Conservation (phyloP, 64 coral and sea anemone genomes). For the Exaiptasia diaphana region DNA sequence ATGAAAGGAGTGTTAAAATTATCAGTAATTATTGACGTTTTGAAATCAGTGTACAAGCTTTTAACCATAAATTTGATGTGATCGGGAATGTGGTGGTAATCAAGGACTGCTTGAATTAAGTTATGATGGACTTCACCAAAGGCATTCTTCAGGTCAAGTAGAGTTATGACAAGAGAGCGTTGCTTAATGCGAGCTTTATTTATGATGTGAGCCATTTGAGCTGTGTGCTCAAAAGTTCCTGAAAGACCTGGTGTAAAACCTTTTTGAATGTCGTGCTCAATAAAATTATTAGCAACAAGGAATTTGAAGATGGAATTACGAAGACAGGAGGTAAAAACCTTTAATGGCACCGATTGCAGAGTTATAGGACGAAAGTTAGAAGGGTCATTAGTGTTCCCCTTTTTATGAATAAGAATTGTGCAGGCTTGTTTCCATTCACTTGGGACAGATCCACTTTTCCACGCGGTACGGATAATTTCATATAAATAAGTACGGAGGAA, state of each 20-base stretch:
- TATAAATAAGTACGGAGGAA: constrained; percentile 5
- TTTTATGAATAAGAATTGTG: neutral
- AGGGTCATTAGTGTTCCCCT: neutral
- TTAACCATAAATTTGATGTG: constrained; percentile 17
- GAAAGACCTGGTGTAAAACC: neutral
- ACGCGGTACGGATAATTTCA: neutral
- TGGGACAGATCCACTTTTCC: neutral
- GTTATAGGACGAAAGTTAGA: neutral
- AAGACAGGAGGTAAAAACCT: neutral
- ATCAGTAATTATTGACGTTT: constrained; percentile 10
- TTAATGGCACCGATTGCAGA: neutral
- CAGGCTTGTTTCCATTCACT: constrained; percentile 11
- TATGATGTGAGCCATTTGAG: neutral
- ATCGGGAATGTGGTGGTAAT: neutral
- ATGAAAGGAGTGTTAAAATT: neutral
- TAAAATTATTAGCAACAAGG: neutral
- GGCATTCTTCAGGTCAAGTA: too few species aligned
- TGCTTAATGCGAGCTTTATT: neutral
- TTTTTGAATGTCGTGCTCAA: neutral
- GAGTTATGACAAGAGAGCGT: neutral
- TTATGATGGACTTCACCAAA: too few species aligned
- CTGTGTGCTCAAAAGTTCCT: neutral
- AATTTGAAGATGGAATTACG: neutral
- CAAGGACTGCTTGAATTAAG: neutral
- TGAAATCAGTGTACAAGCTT: constrained; percentile 11